Percentiles rank a stretch among this genome's conserved stretches.
Evolutionary conservation across 2,888 invertebrate species (phyloP).

Genomic region (Myathropa florea): DNA sequence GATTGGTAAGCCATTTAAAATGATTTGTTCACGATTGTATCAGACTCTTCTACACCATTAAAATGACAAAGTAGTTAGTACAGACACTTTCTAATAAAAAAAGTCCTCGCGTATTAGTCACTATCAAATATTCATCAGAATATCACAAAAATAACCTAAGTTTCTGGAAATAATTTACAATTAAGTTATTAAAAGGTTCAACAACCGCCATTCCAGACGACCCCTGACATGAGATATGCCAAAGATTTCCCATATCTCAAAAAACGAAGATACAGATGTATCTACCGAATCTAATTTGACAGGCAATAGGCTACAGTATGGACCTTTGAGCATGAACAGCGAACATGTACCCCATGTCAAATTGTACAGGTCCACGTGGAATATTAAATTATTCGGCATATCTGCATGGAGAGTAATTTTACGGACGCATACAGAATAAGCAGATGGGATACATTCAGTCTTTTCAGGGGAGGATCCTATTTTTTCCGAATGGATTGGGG

Average conservation of each 20-base stretch:
- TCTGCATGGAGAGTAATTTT: neutral
- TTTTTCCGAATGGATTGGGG: no score
- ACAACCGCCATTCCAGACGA: neutral
- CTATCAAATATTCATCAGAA: no score
- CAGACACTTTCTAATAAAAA: no score
- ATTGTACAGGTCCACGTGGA: neutral
- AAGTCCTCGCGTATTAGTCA: no score
- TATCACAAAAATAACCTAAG: no score
- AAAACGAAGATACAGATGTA: neutral
- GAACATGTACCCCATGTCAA: neutral
- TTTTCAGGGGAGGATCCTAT: no score
- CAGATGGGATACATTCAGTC: neutral
- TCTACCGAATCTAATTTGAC: neutral
- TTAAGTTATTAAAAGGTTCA: neutral
- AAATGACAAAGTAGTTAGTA: no score
- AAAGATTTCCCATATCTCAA: neutral
- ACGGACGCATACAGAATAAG: neutral
- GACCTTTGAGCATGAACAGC: neutral
- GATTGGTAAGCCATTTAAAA: no score
- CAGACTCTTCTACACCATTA: no score
- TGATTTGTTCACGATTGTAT: no score
- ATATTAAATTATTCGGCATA: neutral
- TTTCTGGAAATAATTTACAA: neutral
- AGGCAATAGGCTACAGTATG: neutral
- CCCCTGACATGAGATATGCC: neutral